A percentile compares a stretch with the other conserved stretches of the same genome.
Conservation (phyloP, 1,140 invertebrate species). For the Apis laboriosa region DNA sequence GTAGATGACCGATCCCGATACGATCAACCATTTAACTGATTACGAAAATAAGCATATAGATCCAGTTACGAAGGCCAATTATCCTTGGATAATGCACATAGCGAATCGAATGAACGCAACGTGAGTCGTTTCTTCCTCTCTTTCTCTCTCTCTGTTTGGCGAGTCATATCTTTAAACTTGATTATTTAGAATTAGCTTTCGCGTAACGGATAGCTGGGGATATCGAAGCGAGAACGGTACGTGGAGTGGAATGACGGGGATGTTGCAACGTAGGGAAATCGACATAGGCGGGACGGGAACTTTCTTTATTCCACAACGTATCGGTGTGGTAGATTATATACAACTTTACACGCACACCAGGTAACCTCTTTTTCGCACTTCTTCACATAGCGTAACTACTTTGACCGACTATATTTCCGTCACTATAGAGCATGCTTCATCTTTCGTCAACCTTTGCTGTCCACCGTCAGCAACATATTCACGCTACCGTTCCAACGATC, state of each 20-base stretch:
- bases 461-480: constrained; percentile 85
- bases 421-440: constrained; percentile 82
- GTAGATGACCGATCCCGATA: constrained; percentile 82
- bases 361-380: constrained; percentile 45
- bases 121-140: constrained; percentile 54
- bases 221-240: constrained; percentile 76
- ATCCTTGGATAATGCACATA: constrained; percentile 81
- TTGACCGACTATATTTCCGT: too few species aligned
- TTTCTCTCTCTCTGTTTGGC: not conserved
- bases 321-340: constrained; percentile 83
- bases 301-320: constrained; percentile 83
- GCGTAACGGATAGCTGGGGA: constrained; percentile 82
- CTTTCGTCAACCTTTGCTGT: constrained; percentile 85
- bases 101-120: constrained; percentile 82
- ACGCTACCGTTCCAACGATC: constrained; percentile 82
- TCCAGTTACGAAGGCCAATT: constrained; percentile 85
- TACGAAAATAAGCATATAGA: constrained; percentile 83
- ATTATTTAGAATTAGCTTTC: constrained; percentile 75
- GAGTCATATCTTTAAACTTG: too few species aligned
- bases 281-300: constrained; percentile 85
- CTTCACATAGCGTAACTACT: too few species aligned
- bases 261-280: constrained; percentile 82
- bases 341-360: constrained; percentile 83
- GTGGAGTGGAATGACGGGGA: constrained; percentile 86
- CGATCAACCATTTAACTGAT: constrained; percentile 83